phyloP scores from a whole-genome alignment of 2,888 invertebrate species.

The Mimachlamys varia region DNA sequence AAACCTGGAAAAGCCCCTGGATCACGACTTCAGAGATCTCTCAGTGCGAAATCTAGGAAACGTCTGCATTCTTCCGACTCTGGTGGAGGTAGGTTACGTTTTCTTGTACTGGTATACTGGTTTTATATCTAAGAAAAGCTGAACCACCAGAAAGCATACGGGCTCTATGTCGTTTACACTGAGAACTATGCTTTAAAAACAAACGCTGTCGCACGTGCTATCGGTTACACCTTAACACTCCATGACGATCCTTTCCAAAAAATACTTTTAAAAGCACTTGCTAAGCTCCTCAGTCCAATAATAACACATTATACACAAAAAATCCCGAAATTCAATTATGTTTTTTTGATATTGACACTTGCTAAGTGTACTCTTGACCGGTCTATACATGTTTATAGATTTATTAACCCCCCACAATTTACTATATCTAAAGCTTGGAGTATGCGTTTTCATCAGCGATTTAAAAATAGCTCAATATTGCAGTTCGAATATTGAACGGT shows the following conservation, averaged over 20 bases:
- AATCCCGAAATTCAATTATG: background rate
- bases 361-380: background rate
- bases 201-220: background rate
- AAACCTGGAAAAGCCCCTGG: constrained; percentile 40
- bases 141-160: background rate
- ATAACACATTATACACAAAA: background rate
- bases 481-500: background rate
- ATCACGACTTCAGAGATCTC: constrained; percentile 43
- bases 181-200: background rate
- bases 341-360: background rate
- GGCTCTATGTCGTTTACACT: background rate
- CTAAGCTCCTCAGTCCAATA: background rate
- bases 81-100: background rate
- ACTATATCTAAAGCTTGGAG: background rate
- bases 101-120: background rate
- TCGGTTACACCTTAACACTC: background rate
- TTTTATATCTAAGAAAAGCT: background rate
- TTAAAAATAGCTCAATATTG: background rate
- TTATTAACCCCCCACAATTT: background rate
- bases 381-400: background rate
- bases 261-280: background rate
- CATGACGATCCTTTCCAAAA: background rate
- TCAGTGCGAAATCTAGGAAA: constrained; percentile 43
- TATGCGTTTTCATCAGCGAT: background rate
- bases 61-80: constrained; percentile 43